Base-by-base conservation (phyloP, 2,888 invertebrate species). In the Diarsia mendica region DNA sequence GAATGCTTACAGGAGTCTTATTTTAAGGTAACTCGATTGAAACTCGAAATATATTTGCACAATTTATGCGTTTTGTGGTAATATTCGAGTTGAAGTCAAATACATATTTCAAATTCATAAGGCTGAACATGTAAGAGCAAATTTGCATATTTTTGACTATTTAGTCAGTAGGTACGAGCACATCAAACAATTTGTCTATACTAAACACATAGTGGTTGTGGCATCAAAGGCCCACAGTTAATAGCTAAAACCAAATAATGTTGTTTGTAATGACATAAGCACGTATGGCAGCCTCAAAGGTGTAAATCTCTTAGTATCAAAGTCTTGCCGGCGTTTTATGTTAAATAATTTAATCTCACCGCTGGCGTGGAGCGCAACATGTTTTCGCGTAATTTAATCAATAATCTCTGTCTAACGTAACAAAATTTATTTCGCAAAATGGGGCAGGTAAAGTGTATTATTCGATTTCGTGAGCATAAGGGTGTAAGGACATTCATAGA, bases 271-370 rank as follows among this genome's bases (percentile, higher is more conserved):
- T 91, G 91, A 92, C 90, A 92, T 81, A 85, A 90, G 84, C 91
- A 91, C 83, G 88, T 85, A 81, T 83, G 84, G 85, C 61, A 85
- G 86, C 88, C 88, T 90, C 89, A 90, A 92, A 89, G 90, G 91
- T 91, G 90, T 89, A 92, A 92, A 92, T 91, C 91, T 90, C 89
- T 90, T 87, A 91, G 91, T 91, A 92, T 92, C 92, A 92, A 92
- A 92, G 89, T 92, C 89, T 89, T 89, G 89, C 85, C 87, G 79
- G 71, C 90, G 89, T 93, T 93, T 93, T 93, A 92, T 92, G 93
- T 91, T 91, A 93, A 93, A 91, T 93, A 94, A 94, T 94, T 93
- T 93, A 94, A 94, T 94, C 92, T 91, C 87, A 86, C 87, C 88
- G 88, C 86, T 88, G 89, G 89, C 91, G 90, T 89, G 89, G 90